phyloP scores from a whole-genome alignment of 1,140 invertebrate genomes.

The Habropoda laboriosa region DNA sequence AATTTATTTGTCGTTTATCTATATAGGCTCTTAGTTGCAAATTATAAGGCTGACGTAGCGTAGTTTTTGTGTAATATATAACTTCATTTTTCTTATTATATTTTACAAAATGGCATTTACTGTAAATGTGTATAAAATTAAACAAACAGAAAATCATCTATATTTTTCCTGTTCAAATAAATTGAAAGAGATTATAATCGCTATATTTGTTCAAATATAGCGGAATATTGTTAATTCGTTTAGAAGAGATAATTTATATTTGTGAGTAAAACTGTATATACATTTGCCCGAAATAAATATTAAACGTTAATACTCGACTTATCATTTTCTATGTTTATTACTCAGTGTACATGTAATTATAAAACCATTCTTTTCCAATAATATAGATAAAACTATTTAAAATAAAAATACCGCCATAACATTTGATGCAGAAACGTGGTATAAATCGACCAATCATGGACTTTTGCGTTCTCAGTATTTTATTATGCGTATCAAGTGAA shows the following conservation, averaged over 20 bases:
- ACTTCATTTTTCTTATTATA: neutral
- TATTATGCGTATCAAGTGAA: too few species aligned
- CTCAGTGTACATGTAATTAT: neutral
- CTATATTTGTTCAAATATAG: conserved; percentile 30
- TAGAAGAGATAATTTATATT: conserved; percentile 57
- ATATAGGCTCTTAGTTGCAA: neutral
- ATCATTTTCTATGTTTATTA: neutral
- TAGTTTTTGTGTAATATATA: neutral
- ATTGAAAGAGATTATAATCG: conserved; percentile 29
- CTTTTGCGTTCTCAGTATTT: neutral
- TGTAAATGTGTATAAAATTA: conserved; percentile 9
- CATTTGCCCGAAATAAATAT: conserved; percentile 52
- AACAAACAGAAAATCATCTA: neutral
- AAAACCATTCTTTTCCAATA: too few species aligned
- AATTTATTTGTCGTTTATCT: neutral
- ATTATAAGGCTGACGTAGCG: neutral
- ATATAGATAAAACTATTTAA: too few species aligned
- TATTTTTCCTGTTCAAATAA: conserved; percentile 28
- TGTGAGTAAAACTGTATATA: conserved; percentile 36
- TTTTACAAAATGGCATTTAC: neutral
- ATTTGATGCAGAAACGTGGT: neutral
- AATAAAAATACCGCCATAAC: neutral
- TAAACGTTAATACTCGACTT: neutral
- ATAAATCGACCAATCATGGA: neutral
- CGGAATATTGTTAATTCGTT: conserved; percentile 36